phyloP scores from a whole-genome alignment of 2,888 invertebrate species.

The Drosophila sordidula region DNA sequence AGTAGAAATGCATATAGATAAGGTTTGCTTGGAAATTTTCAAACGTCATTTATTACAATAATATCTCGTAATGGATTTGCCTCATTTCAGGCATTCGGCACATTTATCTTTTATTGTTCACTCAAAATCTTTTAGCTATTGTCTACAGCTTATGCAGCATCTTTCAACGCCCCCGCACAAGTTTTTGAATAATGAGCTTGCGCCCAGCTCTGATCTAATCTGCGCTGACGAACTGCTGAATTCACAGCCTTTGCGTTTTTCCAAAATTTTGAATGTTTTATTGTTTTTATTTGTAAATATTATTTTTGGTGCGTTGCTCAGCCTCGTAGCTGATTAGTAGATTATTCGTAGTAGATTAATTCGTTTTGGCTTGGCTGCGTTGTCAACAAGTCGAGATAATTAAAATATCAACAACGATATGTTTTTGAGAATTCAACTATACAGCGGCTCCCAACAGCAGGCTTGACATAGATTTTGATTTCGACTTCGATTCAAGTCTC shows the following conservation, averaged over 20 bases:
- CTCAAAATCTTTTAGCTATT: conserved; percentile 13
- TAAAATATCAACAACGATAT: conserved; percentile 68
- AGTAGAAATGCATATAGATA: background rate
- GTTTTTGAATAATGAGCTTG: conserved; percentile 59
- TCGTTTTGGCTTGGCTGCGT: conserved; percentile 46
- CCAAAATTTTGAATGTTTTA: conserved; percentile 18
- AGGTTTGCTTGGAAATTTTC: background rate
- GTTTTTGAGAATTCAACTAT: conserved; percentile 30
- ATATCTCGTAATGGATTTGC: conserved; percentile 13
- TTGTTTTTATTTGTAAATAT: conserved; percentile 7
- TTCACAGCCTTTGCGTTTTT: conserved; percentile 43
- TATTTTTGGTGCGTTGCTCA: conserved; percentile 41
- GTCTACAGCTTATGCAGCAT: conserved; percentile 12
- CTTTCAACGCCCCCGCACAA: conserved; percentile 62
- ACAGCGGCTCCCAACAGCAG: conserved; percentile 2
- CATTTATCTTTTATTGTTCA: conserved; percentile 41
- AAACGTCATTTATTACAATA: background rate
- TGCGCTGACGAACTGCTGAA: conserved; percentile 26
- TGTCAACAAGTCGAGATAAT: conserved; percentile 75
- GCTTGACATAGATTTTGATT: conserved; percentile 51
- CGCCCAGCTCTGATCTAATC: conserved; percentile 47
- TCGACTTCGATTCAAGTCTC: conserved; percentile 37
- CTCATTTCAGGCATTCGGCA: conserved; percentile 8
- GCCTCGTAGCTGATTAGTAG: conserved; percentile 73
- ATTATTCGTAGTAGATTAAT: conserved; percentile 74